Conservation (phyloP, 1,140 invertebrate genomes). For the Brachionus sp. region DNA sequence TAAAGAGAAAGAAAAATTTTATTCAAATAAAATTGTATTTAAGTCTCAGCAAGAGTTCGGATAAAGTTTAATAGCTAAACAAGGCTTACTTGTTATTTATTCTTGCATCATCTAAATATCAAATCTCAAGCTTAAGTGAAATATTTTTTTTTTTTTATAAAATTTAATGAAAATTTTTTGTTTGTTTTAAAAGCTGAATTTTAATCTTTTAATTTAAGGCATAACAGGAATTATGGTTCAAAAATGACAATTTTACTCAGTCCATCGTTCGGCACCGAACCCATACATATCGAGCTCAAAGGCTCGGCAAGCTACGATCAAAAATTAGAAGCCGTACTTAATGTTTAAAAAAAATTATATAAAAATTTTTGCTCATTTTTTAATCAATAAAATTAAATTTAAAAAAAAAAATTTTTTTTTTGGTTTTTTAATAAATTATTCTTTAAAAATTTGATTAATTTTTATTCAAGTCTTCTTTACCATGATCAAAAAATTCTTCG, state of each 20-base stretch:
- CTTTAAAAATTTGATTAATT: too few species aligned
- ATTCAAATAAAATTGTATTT: too few species aligned
- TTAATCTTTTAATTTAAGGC: background rate
- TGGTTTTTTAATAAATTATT: too few species aligned
- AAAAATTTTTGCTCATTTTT: background rate
- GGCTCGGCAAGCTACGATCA: background rate
- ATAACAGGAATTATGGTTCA: background rate
- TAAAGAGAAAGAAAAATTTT: too few species aligned
- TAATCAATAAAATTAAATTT: background rate
- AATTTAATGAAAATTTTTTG: background rate
- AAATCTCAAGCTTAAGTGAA: background rate
- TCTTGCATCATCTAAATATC: too few species aligned
- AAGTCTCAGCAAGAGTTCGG: too few species aligned
- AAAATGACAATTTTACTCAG: background rate
- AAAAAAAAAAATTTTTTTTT: background rate
- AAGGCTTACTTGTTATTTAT: too few species aligned
- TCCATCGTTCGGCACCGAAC: background rate
- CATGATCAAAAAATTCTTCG: too few species aligned
- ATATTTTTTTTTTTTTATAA: background rate
- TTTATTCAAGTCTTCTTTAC: too few species aligned
- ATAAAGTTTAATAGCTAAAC: too few species aligned
- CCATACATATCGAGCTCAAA: constrained; percentile 12
- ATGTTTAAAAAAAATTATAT: constrained; percentile 1
- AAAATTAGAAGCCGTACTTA: constrained; percentile 4
- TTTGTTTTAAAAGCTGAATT: background rate